A percentile compares a stretch with the other conserved stretches of the same genome.
Conservation (phyloP, 2,797 vertebrate species). For the Alosa sapidissima region DNA sequence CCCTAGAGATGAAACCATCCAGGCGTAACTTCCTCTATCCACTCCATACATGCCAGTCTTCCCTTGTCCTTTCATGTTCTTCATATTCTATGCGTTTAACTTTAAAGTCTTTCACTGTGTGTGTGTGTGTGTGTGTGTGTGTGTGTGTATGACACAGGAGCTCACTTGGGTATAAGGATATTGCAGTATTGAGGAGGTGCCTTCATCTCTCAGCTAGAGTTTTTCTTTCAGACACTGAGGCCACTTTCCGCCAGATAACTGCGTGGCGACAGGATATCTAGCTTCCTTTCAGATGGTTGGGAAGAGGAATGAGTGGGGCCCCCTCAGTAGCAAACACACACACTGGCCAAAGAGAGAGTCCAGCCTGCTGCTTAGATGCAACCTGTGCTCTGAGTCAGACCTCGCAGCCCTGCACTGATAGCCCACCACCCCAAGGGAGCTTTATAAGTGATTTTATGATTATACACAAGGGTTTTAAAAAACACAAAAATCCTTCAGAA, state of each 20-base stretch:
- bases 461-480: not conserved
- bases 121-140: not conserved
- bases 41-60: not conserved
- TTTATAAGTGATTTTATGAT: not conserved
- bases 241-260: constrained; percentile 63
- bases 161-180: not conserved
- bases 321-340: not conserved
- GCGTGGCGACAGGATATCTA: constrained; percentile 64
- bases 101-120: not conserved
- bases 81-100: not conserved
- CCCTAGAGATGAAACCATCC: not conserved
- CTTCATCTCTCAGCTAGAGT: not conserved
- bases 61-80: not conserved
- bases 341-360: not conserved
- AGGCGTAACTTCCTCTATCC: not conserved
- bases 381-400: not conserved
- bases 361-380: not conserved
- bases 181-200: not conserved
- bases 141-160: not conserved
- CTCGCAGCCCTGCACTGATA: not conserved
- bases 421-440: not conserved
- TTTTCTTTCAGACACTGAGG: constrained; percentile 39
- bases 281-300: constrained; percentile 56
- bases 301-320: constrained; percentile 39
- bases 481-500: not conserved